Conservation (phyloP, 2,797 vertebrate species). For the Periparus ater region DNA sequence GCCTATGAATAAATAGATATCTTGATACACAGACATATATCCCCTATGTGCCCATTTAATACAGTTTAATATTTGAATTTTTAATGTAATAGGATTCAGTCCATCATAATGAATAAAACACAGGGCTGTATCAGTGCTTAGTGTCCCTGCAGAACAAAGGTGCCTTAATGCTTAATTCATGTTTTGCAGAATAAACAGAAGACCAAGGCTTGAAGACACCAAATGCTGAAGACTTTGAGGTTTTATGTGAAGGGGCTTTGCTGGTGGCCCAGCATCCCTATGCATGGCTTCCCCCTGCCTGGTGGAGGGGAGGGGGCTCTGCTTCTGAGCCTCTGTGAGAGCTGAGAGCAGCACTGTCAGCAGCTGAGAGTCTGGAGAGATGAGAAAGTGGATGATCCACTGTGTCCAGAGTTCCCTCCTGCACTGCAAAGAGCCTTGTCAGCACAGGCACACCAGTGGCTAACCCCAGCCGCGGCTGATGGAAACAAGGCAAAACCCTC, state of each 20-base stretch:
- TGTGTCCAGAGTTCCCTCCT: rapidly evolving
- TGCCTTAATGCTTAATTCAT: conserved; percentile 25
- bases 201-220: not conserved
- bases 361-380: not conserved
- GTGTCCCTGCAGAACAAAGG: conserved; percentile 4
- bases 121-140: not conserved
- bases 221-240: not conserved
- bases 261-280: not conserved
- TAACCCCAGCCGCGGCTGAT: not conserved
- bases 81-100: not conserved
- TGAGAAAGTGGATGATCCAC: not conserved
- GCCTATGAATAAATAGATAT: conserved; percentile 33
- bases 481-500: not conserved
- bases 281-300: not conserved
- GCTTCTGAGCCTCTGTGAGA: rapidly evolving
- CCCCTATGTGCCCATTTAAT: not conserved
- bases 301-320: not conserved
- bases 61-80: conserved; percentile 35
- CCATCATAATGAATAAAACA: conserved; percentile 40
- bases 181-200: not conserved
- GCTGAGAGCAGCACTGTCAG: not conserved
- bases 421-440: not conserved
- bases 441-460: not conserved
- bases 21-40: not conserved
- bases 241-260: not conserved